Conservation (phyloP, 2,113 vertebrate species). For the Apteryx owenii region DNA sequence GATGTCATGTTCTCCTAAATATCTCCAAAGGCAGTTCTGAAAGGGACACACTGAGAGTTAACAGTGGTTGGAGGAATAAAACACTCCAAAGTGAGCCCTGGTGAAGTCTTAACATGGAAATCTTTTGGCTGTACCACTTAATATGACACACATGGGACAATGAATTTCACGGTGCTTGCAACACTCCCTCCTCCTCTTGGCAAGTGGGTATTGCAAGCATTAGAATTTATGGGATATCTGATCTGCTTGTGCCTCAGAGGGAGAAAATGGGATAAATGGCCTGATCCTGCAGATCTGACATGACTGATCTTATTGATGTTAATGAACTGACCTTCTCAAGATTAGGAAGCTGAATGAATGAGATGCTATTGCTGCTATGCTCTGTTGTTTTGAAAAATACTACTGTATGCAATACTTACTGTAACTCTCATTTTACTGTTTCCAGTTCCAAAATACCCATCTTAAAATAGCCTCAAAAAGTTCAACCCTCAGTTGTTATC, state of each 20-base stretch:
- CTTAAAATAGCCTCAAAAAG: not conserved
- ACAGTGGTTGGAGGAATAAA: not conserved
- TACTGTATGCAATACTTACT: not conserved
- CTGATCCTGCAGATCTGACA: not conserved
- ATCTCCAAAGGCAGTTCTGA: not conserved
- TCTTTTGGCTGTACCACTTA: not conserved
- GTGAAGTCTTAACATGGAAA: slow-evolving; percentile 1
- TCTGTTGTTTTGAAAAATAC: not conserved
- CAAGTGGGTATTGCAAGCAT: not conserved
- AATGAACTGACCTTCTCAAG: not conserved
- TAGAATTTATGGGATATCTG: slow-evolving; percentile 12
- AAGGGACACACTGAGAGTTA: not conserved
- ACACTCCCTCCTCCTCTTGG: slow-evolving; percentile 1
- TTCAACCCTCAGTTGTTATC: not conserved
- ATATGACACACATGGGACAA: not conserved
- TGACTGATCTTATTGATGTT: not conserved
- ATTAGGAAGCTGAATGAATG: not conserved
- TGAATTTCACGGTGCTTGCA: not conserved
- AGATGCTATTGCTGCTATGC: not conserved
- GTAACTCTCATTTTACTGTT: not conserved
- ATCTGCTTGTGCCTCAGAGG: slow-evolving; percentile 5
- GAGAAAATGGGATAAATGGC: not conserved
- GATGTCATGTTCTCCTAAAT: not conserved
- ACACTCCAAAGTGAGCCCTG: not conserved
- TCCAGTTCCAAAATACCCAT: not conserved